These are phyloP conservation scores for Chromobotia macracanthus DNA, from an alignment of 2,797 vertebrate genomes.

Conservation along the genomic window DNA sequence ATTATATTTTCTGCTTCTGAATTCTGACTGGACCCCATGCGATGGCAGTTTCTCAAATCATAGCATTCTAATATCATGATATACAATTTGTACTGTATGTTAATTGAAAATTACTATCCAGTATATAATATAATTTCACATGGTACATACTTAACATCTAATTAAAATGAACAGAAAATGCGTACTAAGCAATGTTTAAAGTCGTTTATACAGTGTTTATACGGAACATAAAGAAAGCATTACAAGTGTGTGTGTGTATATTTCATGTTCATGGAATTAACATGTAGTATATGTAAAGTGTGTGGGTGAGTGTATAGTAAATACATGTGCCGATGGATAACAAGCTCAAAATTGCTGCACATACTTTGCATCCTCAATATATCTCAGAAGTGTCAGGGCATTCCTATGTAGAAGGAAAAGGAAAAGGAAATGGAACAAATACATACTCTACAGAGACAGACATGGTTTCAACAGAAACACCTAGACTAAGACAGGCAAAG, in stretches of 20 bases:
- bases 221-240: not conserved
- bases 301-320: not conserved
- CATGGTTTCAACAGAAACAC: slow-evolving; percentile 95
- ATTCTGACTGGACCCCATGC: too few species aligned
- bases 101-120: too few species aligned
- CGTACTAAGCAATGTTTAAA: not conserved
- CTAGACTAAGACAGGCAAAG: slow-evolving; percentile 70
- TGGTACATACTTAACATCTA: not conserved
- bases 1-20: too few species aligned
- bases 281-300: not conserved
- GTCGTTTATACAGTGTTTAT: not conserved
- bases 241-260: not conserved
- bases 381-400: slow-evolving; percentile 94
- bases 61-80: too few species aligned
- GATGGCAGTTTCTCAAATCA: too few species aligned
- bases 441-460: slow-evolving; percentile 88
- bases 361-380: slow-evolving; percentile 98
- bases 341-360: slow-evolving; percentile 60
- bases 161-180: not conserved
- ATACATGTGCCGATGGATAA: not conserved
- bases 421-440: slow-evolving; percentile 93
- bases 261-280: not conserved
- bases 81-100: too few species aligned
- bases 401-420: slow-evolving; percentile 91
- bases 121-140: not conserved